Conservation (phyloP, 2,797 vertebrate genomes). For the Tenualosa ilisha region DNA sequence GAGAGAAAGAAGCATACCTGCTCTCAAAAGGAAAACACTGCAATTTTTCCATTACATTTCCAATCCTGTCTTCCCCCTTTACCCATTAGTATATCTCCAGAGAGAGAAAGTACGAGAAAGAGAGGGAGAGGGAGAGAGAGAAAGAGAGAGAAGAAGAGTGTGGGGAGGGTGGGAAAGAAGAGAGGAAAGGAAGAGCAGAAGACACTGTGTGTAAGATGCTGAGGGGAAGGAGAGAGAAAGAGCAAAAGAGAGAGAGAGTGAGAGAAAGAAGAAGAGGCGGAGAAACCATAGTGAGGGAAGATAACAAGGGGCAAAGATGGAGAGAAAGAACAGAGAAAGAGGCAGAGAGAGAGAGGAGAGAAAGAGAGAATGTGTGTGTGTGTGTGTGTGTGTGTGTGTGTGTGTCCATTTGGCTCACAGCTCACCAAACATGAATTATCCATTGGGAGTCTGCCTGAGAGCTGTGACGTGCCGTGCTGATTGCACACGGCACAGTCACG, state of each 20-base stretch:
- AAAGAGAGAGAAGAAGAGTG: background rate
- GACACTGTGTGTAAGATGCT: background rate
- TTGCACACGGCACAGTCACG: too few relatives aligned
- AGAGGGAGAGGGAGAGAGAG: background rate
- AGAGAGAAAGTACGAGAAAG: background rate
- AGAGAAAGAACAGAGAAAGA: background rate
- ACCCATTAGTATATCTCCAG: background rate
- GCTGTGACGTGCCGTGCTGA: conserved; percentile 19
- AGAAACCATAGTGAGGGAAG: background rate
- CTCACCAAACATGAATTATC: conserved; percentile 47
- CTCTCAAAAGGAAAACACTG: background rate
- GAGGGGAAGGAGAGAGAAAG: background rate
- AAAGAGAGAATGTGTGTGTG: background rate
- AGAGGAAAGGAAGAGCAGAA: background rate
- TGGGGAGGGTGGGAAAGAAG: background rate
- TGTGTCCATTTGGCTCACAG: conserved; percentile 24
- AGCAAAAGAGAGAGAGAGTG: background rate
- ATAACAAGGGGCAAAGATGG: background rate
- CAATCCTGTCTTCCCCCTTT: background rate
- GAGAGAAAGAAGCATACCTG: background rate
- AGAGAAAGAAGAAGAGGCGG: background rate
- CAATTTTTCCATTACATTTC: background rate
- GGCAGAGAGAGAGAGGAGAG: background rate
- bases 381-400: background rate
- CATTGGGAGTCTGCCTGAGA: conserved; percentile 43